Conservation (phyloP, 2,888 invertebrate species). For the Eudasyphora cyanicolor region DNA sequence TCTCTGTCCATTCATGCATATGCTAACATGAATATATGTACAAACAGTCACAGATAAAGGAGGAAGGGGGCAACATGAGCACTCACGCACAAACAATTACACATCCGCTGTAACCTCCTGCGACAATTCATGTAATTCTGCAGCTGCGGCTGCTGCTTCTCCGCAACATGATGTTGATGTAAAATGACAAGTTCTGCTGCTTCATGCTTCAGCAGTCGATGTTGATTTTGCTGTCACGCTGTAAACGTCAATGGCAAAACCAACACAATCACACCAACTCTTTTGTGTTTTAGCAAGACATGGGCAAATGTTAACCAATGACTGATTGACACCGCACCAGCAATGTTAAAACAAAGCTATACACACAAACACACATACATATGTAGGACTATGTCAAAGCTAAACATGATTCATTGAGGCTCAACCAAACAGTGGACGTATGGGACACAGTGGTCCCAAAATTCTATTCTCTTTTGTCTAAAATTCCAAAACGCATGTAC, state of each 20-base stretch:
- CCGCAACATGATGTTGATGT: conserved; percentile 25
- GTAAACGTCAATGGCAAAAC: too few relatives aligned
- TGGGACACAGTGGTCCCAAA: not conserved
- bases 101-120: not conserved
- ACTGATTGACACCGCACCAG: conserved; percentile 47
- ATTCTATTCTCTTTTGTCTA: too few relatives aligned
- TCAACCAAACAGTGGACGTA: not conserved
- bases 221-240: not conserved
- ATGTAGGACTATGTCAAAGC: not conserved
- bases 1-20: not conserved
- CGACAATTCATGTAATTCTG: conserved; percentile 33
- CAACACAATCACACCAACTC: not conserved
- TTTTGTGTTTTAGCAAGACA: not conserved
- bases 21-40: not conserved
- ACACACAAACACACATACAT: too few relatives aligned
- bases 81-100: not conserved
- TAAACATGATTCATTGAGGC: not conserved
- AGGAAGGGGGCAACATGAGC: not conserved
- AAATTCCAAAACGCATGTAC: too few relatives aligned
- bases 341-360: not conserved
- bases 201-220: too few relatives aligned
- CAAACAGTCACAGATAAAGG: not conserved
- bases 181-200: conserved; percentile 32
- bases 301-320: conserved; percentile 7
- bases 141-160: not conserved